Percentiles rank a stretch among this genome's conserved stretches.
phyloP scores from a whole-genome alignment of 2,113 vertebrate species.

The Zosterops pallidus region DNA sequence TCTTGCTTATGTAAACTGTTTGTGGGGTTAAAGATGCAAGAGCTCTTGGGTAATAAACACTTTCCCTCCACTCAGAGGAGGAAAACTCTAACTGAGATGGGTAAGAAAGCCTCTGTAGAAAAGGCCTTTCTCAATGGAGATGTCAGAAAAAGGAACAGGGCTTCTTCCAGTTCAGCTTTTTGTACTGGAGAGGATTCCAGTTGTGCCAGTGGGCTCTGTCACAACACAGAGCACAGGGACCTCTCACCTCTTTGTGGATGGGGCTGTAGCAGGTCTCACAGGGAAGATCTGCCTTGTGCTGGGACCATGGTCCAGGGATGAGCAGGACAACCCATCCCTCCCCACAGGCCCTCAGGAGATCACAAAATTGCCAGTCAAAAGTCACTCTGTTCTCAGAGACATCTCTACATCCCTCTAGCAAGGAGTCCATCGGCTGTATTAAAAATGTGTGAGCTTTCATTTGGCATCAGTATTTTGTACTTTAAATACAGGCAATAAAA shows the following conservation, averaged over 20 bases:
- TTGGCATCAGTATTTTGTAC: background rate
- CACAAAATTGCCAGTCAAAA: accelerated
- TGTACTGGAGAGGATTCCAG: no score
- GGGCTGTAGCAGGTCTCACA: background rate
- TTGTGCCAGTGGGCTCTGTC: background rate
- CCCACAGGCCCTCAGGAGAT: background rate
- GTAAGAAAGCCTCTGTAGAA: background rate
- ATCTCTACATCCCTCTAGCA: accelerated
- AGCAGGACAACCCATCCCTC: background rate
- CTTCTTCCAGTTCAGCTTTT: background rate
- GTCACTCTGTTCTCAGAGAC: background rate
- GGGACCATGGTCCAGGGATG: background rate
- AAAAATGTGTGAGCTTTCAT: background rate
- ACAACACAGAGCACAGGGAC: background rate
- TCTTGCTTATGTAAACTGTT: background rate
- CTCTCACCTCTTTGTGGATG: accelerated
- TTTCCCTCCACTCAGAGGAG: background rate
- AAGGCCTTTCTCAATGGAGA: background rate
- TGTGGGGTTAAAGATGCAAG: background rate
- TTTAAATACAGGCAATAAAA: background rate
- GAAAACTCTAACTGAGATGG: background rate
- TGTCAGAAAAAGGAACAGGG: background rate
- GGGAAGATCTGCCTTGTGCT: background rate
- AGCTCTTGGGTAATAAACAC: background rate
- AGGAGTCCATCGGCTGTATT: background rate